Evolutionary conservation across 2,113 vertebrate genomes (phyloP).

Genomic region (Poecilia latipinna): DNA sequence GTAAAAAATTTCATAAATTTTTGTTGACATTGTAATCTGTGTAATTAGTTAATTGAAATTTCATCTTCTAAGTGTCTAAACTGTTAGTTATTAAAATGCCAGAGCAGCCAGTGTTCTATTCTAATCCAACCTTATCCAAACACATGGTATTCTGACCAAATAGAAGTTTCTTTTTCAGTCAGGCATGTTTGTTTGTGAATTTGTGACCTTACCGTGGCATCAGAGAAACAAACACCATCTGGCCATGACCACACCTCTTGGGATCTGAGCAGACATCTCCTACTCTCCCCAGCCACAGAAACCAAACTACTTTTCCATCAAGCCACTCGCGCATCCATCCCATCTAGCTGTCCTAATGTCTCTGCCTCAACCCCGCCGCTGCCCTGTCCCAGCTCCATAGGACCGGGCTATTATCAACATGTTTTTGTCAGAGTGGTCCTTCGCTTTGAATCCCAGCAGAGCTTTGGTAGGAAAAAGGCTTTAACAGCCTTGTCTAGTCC

Average conservation of each 20-base stretch:
- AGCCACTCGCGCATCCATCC: constrained; percentile 17
- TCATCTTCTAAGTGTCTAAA: neutral
- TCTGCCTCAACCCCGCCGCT: neutral
- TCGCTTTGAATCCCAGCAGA: constrained; percentile 39
- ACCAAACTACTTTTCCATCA: constrained; percentile 25
- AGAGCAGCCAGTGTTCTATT: neutral
- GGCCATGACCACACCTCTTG: constrained; percentile 30
- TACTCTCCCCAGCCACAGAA: constrained; percentile 17
- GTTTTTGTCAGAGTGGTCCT: constrained; percentile 35
- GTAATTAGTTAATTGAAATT: no score
- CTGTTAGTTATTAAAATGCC: neutral
- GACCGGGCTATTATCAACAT: constrained; percentile 44
- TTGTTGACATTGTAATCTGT: no score
- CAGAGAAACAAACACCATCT: constrained; percentile 43
- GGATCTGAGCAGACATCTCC: constrained; percentile 16
- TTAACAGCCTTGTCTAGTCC: constrained; percentile 11
- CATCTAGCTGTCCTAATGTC: constrained; percentile 4
- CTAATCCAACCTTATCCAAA: neutral
- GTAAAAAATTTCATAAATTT: no score
- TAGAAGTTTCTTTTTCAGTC: neutral
- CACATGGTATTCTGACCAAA: neutral
- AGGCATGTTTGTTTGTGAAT: neutral
- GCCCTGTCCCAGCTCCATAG: constrained; percentile 13
- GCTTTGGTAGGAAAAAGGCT: constrained; percentile 30
- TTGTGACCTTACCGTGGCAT: no score